phyloP scores from a whole-genome alignment of 2,797 vertebrate genomes.

The Morelia viridis region DNA sequence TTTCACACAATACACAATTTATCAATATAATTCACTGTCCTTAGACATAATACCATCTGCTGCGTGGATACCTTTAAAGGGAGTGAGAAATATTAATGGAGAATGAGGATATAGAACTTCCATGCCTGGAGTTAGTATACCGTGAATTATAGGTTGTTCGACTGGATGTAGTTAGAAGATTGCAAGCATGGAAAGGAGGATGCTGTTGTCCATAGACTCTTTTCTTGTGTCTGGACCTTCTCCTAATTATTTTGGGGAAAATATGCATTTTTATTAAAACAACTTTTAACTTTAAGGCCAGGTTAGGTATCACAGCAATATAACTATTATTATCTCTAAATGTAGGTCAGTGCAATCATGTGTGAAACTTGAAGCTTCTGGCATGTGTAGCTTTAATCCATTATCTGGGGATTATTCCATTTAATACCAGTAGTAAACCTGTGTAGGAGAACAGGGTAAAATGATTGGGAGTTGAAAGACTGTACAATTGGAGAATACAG shows the following conservation, averaged over 20 bases:
- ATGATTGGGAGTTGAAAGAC: neutral
- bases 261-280: accelerated
- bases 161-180: neutral
- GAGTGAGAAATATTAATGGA: neutral
- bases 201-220: neutral
- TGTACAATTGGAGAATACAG: neutral
- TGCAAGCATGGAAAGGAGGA: neutral
- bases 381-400: neutral
- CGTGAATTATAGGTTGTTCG: neutral
- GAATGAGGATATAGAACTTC: neutral
- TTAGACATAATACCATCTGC: neutral
- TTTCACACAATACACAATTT: neutral
- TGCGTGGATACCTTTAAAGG: neutral
- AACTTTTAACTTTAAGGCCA: neutral
- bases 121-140: neutral
- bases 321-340: neutral
- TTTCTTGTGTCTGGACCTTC: neutral
- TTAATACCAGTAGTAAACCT: neutral
- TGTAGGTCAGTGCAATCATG: neutral
- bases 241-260: neutral
- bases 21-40: neutral
- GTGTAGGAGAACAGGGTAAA: neutral
- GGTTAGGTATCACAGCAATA: neutral
- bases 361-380: neutral
- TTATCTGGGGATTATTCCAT: neutral